Conservation (phyloP, 2,797 vertebrate genomes). For the Hoplostethus mediterraneus region DNA sequence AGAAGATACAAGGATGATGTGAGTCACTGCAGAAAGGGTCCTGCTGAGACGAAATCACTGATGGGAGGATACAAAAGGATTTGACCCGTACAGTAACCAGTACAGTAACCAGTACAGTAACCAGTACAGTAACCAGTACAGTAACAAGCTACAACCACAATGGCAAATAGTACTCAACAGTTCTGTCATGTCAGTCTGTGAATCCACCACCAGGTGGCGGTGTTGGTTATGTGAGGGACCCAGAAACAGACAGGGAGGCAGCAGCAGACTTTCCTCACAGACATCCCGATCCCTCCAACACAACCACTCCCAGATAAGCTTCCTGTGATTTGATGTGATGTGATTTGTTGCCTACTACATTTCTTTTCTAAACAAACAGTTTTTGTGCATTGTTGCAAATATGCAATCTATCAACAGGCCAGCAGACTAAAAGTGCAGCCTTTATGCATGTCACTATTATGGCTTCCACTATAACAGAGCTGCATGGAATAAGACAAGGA, state of each 20-base stretch:
- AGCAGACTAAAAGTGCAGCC: neutral
- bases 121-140: neutral
- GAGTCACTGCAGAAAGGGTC: neutral
- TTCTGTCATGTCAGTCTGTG: neutral
- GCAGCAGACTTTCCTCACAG: neutral
- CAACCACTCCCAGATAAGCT: neutral
- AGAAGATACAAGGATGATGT: neutral
- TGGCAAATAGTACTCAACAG: neutral
- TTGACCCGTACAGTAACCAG: neutral
- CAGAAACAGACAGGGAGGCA: constrained; percentile 1
- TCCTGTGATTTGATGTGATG: neutral
- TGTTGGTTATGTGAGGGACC: constrained; percentile 33
- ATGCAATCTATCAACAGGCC: neutral
- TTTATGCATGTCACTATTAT: neutral
- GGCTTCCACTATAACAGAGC: neutral
- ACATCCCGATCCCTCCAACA: neutral
- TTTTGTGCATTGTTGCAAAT: too few relatives aligned
- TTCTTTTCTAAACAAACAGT: neutral
- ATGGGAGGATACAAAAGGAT: neutral
- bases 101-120: neutral
- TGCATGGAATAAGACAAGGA: neutral
- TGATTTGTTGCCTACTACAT: too few relatives aligned
- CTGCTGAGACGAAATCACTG: neutral
- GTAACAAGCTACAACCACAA: neutral
- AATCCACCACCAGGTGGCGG: constrained; percentile 71